A percentile compares a stretch with the other conserved stretches of the same genome.
These are phyloP conservation scores for Gymnodraco acuticeps DNA, from an alignment of 2,797 vertebrate species.

Conservation along the genomic window DNA sequence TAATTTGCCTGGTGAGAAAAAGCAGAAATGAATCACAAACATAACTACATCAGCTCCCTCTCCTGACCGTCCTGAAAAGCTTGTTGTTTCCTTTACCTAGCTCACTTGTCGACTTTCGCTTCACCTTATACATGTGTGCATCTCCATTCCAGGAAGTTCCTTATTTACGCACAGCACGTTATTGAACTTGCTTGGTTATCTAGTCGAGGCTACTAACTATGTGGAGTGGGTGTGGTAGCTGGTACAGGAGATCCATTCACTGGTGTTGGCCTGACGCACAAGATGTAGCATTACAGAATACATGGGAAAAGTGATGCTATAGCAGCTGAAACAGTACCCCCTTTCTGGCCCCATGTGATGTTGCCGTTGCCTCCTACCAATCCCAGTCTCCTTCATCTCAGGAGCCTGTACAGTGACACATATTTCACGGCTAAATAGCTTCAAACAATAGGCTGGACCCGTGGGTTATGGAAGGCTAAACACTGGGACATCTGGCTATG, in stretches of 20 bases:
- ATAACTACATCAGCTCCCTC: background rate
- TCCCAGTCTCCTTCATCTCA: constrained; percentile 22
- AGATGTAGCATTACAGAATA: constrained; percentile 12
- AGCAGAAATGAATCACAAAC: background rate
- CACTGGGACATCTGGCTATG: constrained; percentile 60
- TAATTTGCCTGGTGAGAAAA: background rate
- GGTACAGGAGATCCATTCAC: constrained; percentile 54
- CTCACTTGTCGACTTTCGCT: background rate
- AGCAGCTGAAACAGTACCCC: constrained; percentile 16
- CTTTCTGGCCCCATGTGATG: background rate
- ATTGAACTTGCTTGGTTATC: constrained; percentile 34
- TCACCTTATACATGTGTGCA: background rate
- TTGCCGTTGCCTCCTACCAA: background rate
- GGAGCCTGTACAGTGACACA: constrained; percentile 17
- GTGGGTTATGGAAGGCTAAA: constrained; percentile 65
- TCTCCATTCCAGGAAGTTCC: background rate
- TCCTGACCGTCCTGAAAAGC: background rate
- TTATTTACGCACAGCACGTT: constrained; percentile 9
- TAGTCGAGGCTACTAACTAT: background rate
- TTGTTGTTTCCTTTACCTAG: background rate
- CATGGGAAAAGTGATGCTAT: constrained; percentile 21
- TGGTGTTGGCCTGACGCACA: constrained; percentile 2
- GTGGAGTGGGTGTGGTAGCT: constrained; percentile 71
- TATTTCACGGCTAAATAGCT: constrained; percentile 49
- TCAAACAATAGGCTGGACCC: constrained; percentile 55